phyloP scores from a whole-genome alignment of 30 jellyfish, hydroid and myxozoan species.

The Pelagia noctiluca region DNA sequence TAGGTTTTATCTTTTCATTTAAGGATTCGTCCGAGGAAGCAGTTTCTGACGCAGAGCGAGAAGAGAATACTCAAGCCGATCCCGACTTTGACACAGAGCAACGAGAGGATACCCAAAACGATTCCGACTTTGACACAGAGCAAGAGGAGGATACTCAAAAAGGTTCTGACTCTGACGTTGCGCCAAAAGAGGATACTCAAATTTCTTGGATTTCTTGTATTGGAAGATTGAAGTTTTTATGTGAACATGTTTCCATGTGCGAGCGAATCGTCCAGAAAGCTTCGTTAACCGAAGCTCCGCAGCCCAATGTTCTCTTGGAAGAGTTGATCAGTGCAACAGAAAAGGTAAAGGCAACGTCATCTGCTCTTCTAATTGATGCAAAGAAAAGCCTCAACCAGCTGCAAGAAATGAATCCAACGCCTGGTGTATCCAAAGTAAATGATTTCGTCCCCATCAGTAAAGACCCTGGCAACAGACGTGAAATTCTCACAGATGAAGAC shows the following conservation, averaged over 20 bases:
- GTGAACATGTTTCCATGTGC: conserved; percentile 35
- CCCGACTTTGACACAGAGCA: conserved; percentile 2
- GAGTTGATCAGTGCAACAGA: conserved; percentile 23
- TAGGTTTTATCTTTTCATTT: neutral
- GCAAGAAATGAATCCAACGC: conserved; percentile 25
- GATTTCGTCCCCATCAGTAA: conserved; percentile 51
- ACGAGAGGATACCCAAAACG: neutral
- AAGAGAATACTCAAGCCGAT: conserved; percentile 7
- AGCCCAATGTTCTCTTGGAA: conserved; percentile 23
- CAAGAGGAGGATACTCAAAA: neutral
- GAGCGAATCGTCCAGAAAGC: conserved; percentile 24
- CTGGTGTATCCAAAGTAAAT: conserved; percentile 31
- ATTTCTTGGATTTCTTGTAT: conserved; percentile 18
- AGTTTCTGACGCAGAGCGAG: conserved; percentile 41
- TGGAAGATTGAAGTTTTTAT: conserved; percentile 8
- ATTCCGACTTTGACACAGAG: neutral
- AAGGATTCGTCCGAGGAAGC: conserved; percentile 52
- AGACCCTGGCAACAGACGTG: conserved; percentile 69
- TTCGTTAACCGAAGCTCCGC: conserved; percentile 30
- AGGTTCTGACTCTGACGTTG: neutral
- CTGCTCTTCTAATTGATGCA: conserved; percentile 36
- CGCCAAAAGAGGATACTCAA: neutral
- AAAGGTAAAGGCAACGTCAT: conserved; percentile 14
- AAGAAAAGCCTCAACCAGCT: neutral
- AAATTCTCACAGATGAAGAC: conserved; percentile 52